Percentiles rank a stretch among this genome's conserved stretches.
These are phyloP conservation scores for Rhinolophus sinicus DNA, from an alignment of 2,113 vertebrate species.

Conservation along the genomic window DNA sequence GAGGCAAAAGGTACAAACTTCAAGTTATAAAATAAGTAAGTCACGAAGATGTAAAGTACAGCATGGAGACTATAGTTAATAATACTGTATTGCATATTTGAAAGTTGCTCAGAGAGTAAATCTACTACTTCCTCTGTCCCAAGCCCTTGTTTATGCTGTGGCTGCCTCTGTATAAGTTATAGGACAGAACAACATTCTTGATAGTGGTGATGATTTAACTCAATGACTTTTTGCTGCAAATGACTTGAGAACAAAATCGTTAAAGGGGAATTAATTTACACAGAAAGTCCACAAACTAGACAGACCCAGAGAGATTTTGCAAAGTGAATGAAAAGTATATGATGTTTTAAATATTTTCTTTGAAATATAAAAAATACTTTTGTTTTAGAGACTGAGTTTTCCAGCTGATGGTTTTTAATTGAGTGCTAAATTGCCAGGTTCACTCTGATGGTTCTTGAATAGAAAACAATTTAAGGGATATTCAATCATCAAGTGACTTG, in stretches of 20 bases:
- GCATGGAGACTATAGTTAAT: no score
- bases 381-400: not conserved
- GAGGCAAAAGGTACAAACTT: no score
- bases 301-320: not conserved
- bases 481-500: not conserved
- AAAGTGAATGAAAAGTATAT: not conserved
- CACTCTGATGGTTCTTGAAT: not conserved
- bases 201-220: not conserved
- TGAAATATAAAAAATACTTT: not conserved
- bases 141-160: not conserved
- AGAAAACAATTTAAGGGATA: not conserved
- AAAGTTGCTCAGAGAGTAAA: no score
- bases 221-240: not conserved
- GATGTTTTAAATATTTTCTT: not conserved
- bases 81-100: no score
- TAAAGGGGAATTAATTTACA: not conserved
- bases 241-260: not conserved
- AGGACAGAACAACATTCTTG: not conserved
- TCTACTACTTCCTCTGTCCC: not conserved
- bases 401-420: not conserved
- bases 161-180: not conserved
- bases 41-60: no score
- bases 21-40: no score
- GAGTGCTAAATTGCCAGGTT: not conserved
- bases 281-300: not conserved